These are phyloP conservation scores for Spea hammondii DNA, from an alignment of 2,797 vertebrate genomes.

Conservation along the genomic window DNA sequence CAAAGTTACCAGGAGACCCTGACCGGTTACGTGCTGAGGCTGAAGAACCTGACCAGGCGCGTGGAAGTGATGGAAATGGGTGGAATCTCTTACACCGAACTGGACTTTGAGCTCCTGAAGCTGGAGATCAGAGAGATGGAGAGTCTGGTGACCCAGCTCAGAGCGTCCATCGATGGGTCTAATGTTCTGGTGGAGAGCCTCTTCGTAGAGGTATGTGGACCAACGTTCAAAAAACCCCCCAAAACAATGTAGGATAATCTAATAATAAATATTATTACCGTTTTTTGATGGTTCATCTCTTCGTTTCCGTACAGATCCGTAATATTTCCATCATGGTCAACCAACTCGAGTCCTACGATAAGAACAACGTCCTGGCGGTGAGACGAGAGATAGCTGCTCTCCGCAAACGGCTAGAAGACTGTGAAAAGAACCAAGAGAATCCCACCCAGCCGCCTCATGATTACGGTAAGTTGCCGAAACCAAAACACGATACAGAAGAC, in stretches of 20 bases:
- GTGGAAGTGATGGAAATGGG: constrained; percentile 24
- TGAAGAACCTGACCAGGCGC: constrained; percentile 18
- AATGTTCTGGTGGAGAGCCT: constrained; percentile 19
- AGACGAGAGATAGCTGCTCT: constrained; percentile 27
- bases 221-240: no score
- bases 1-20: constrained; percentile 17
- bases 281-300: no score
- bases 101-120: constrained; percentile 71
- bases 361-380: constrained; percentile 41
- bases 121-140: constrained; percentile 63
- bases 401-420: constrained; percentile 23
- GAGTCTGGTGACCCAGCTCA: constrained; percentile 61
- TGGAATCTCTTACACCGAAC: constrained; percentile 61
- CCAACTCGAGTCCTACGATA: constrained; percentile 41
- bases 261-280: no score
- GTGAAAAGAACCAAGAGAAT: constrained; percentile 10
- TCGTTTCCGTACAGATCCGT: neutral
- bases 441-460: neutral
- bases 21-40: neutral
- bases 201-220: constrained; percentile 23
- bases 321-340: constrained; percentile 35
- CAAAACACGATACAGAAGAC: no score
- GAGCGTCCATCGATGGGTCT: constrained; percentile 22
- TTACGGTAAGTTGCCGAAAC: neutral
- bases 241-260: no score